Base-by-base conservation (phyloP, 1,140 invertebrate genomes). In the Dendroctonus valens region DNA sequence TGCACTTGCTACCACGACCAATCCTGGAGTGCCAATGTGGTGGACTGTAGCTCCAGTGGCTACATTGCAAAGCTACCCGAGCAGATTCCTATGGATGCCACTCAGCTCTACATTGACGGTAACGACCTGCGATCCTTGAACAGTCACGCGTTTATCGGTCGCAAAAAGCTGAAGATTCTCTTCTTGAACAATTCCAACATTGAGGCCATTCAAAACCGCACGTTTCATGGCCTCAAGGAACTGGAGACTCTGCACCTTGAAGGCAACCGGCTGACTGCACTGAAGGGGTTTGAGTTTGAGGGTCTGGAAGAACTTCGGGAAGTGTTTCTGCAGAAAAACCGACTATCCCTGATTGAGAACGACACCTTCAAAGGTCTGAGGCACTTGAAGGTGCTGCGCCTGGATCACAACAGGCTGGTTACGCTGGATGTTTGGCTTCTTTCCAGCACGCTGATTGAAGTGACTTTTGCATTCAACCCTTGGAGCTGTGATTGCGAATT, bases 1-100 rank as follows among this genome's bases (percentile, higher is more conserved):
- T 96, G 94, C 78, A 91, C 90, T 40, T 96, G 94, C 79, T 96
- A 93, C 80, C 91, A 96, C 75, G 93, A 96, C 78, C 90, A 93
- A 75, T 91, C 90, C 11, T 96, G 93, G 92, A 89, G 89, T 40
- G 91, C 92, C 7, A 96, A 96, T 78, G 90, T 96, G 40, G 93
- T 96, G 5, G 93, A 95, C 77, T 96, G 94, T 75, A 90, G 91
- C 7, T 84, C 81, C 50, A 85, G 88, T 39, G 87, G 87, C 54
- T 91, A 94, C 78, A 82, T 85, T 1, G 84, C 85, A 67, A 81
- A 82, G 59, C 81, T 94, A 70, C 92, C 92, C 5, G 86, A 90
- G 41, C 85, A 89, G 79, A 93, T 95, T 75, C 93, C 94, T 3
- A 96, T 96, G 93, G 93, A 96, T 74, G 90, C 92, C 37, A 94